phyloP scores from a whole-genome alignment of 2,113 vertebrate genomes.

The Penelope pileata region DNA sequence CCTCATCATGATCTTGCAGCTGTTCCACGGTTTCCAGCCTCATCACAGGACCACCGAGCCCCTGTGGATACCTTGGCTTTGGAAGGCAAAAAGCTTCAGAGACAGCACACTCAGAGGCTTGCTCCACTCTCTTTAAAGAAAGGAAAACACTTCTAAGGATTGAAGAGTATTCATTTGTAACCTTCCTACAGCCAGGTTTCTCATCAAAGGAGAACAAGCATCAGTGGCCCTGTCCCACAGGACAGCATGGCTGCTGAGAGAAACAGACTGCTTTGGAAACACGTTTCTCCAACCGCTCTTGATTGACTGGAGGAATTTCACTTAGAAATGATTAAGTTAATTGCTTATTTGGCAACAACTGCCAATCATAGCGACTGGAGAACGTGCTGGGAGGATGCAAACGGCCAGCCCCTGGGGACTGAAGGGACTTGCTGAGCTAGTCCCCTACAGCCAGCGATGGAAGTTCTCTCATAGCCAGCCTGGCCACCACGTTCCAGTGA shows the following conservation, averaged over 20 bases:
- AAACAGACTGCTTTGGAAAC: neutral
- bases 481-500: neutral
- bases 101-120: constrained; percentile 80
- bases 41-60: constrained; percentile 24
- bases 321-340: neutral
- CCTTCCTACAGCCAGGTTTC: neutral
- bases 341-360: neutral
- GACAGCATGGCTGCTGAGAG: neutral
- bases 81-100: constrained; percentile 79
- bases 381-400: neutral
- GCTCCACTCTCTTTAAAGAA: constrained; percentile 80
- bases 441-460: neutral
- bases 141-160: neutral
- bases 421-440: neutral
- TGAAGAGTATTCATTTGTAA: neutral
- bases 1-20: constrained; percentile 81
- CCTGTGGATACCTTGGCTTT: constrained; percentile 59
- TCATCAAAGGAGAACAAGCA: neutral
- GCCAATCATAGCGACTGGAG: neutral
- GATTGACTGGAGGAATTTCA: neutral
- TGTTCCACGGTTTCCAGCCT: constrained; percentile 76
- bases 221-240: neutral
- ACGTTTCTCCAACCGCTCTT: neutral
- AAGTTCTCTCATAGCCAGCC: neutral
- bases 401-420: neutral